Conservation (phyloP, 1,140 invertebrate genomes). For the Helicoverpa armigera region DNA sequence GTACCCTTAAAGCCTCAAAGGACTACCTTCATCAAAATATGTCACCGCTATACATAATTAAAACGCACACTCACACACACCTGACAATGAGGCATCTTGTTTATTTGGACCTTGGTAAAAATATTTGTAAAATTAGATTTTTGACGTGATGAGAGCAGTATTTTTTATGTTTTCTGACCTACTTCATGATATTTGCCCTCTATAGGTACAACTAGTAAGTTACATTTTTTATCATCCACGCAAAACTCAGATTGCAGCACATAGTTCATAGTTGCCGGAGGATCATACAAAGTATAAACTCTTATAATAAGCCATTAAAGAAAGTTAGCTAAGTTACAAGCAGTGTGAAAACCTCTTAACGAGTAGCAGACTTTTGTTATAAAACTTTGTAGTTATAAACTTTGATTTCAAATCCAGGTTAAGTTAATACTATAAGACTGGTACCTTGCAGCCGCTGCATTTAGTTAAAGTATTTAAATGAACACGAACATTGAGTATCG, state of each 20-base stretch:
- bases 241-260: too few species aligned
- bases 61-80: background rate
- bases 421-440: constrained; percentile 7
- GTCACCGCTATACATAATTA: constrained; percentile 24
- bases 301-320: too few species aligned
- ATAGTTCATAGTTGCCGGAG: too few species aligned
- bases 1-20: constrained; percentile 28
- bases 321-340: too few species aligned
- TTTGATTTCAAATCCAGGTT: background rate
- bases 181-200: too few species aligned
- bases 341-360: background rate
- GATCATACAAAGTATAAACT: too few species aligned
- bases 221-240: too few species aligned
- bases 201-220: too few species aligned
- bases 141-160: too few species aligned
- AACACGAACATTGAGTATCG: constrained; percentile 28
- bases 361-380: background rate
- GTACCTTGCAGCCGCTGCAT: constrained; percentile 22
- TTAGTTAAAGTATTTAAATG: constrained; percentile 25
- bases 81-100: background rate
- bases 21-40: constrained; percentile 20
- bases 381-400: constrained; percentile 2
- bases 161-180: too few species aligned
- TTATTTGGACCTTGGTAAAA: background rate
- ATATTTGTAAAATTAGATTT: too few species aligned